These are phyloP conservation scores for Danio jaintianensis DNA, from an alignment of 2,797 vertebrate species.

Conservation along the genomic window DNA sequence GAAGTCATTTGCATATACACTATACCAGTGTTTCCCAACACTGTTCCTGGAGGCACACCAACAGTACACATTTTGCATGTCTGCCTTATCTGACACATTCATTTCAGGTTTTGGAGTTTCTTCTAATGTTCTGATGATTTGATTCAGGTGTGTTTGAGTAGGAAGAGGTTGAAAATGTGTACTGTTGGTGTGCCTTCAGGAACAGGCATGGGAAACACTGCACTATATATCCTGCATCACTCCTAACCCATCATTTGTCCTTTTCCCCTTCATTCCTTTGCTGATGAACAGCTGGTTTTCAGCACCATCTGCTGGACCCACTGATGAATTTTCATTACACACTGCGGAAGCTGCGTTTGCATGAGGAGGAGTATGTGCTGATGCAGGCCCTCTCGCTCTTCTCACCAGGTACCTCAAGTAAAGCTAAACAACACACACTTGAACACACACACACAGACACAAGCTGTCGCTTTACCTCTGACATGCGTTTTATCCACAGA, in stretches of 20 bases:
- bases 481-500: constrained; percentile 53
- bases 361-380: constrained; percentile 83
- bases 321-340: constrained; percentile 81
- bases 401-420: constrained; percentile 79
- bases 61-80: no score
- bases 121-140: no score
- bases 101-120: no score
- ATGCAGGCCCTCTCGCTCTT: constrained; percentile 84
- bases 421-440: not conserved
- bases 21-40: not conserved
- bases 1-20: not conserved
- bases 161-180: no score
- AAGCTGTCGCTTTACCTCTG: not conserved
- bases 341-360: constrained; percentile 75
- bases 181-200: no score
- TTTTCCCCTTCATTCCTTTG: not conserved
- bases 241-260: not conserved
- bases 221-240: not conserved
- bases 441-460: not conserved
- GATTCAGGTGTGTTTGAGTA: no score
- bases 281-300: constrained; percentile 78
- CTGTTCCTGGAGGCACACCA: no score
- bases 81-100: no score
- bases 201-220: no score
- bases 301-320: constrained; percentile 80